Evolutionary conservation across 1,140 invertebrate genomes (phyloP).

Genomic region (Heliothis virescens): DNA sequence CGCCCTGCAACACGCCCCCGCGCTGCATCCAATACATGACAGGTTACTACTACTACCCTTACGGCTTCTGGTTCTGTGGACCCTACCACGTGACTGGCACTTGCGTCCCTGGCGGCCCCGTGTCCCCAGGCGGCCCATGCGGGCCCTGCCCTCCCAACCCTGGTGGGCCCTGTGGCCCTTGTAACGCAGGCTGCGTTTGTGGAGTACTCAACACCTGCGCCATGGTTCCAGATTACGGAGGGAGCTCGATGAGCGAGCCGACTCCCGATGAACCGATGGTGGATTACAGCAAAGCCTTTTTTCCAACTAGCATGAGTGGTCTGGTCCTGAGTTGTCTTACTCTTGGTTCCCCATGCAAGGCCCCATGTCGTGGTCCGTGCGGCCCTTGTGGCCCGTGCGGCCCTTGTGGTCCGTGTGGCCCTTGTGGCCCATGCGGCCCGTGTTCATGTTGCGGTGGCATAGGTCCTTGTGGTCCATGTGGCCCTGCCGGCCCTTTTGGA

Average conservation of each 20-base stretch:
- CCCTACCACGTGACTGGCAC: slow-evolving; percentile 72
- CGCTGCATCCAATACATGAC: slow-evolving; percentile 75
- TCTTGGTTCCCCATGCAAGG: background rate
- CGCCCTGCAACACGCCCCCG: slow-evolving; percentile 41
- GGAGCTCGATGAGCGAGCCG: background rate
- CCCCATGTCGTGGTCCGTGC: background rate
- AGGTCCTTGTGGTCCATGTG: slow-evolving; percentile 36
- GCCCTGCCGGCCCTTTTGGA: slow-evolving; percentile 46
- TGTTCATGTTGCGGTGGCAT: background rate
- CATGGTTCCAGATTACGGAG: background rate
- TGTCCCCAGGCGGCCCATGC: slow-evolving; percentile 51
- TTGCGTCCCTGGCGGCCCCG: slow-evolving; percentile 58
- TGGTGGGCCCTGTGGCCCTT: slow-evolving; percentile 56
- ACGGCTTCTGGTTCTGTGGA: slow-evolving; percentile 78
- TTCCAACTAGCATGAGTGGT: background rate
- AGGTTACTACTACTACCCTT: slow-evolving; percentile 80
- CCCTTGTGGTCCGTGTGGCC: background rate
- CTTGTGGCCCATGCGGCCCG: background rate
- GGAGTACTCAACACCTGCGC: background rate
- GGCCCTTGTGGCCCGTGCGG: background rate
- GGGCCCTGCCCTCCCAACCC: slow-evolving; percentile 34
- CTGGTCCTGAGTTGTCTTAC: background rate
- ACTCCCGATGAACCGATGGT: background rate
- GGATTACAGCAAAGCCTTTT: background rate
- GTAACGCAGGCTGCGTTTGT: slow-evolving; percentile 31